Conservation (phyloP, 1,140 invertebrate species). For the Drosophila pallidifrons region DNA sequence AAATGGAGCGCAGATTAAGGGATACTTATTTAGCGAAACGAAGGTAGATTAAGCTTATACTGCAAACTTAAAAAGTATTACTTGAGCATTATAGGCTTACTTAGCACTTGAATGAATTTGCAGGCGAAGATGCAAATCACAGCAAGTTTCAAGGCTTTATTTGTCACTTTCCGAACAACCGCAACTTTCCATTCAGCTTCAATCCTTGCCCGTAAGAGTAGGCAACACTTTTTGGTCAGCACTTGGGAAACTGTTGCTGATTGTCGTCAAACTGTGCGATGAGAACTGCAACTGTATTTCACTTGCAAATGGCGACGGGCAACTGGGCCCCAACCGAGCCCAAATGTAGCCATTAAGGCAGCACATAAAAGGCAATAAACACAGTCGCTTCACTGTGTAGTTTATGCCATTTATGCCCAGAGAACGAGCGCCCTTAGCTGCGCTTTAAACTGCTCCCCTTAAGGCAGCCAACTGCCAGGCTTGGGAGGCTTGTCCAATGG, state of each 20-base stretch:
- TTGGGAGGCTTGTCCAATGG: slow-evolving; percentile 13
- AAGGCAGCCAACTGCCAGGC: slow-evolving; percentile 9
- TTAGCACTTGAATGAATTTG: background rate
- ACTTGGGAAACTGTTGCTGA: slow-evolving; percentile 32
- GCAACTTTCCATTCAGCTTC: background rate
- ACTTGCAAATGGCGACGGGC: slow-evolving; percentile 26
- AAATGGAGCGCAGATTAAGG: slow-evolving; percentile 5
- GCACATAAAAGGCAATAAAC: slow-evolving; percentile 81
- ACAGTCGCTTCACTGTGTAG: slow-evolving; percentile 62
- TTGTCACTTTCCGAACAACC: background rate
- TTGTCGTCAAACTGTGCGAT: slow-evolving; percentile 21
- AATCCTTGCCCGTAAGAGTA: slow-evolving; percentile 21
- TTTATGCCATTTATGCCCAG: slow-evolving; percentile 68
- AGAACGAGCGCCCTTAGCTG: slow-evolving; percentile 50
- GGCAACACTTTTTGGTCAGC: slow-evolving; percentile 28
- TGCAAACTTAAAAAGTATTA: background rate
- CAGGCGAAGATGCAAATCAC: background rate
- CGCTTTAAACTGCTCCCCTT: slow-evolving; percentile 62
- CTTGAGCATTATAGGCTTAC: background rate
- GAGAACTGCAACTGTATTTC: slow-evolving; percentile 29
- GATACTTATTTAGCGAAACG: background rate
- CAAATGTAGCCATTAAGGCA: slow-evolving; percentile 70
- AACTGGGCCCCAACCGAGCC: slow-evolving; percentile 9
- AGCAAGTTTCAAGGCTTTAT: background rate
- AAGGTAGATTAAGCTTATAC: background rate